phyloP scores from a whole-genome alignment of 2,113 vertebrate species.

The Australoheros scitulus region DNA sequence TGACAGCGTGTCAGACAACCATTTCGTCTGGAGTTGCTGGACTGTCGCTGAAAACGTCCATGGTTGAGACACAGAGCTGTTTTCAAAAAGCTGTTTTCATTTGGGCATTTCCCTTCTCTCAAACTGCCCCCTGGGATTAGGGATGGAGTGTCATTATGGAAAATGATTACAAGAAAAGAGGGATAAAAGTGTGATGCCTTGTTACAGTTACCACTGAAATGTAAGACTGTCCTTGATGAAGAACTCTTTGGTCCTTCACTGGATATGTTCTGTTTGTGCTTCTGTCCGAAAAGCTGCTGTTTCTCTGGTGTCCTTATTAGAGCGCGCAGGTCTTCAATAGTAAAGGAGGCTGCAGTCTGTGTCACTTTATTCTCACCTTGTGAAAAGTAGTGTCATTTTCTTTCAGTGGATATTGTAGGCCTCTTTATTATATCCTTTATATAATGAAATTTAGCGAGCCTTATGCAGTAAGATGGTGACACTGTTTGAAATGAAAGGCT shows the following conservation, averaged over 20 bases:
- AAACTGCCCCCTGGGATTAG: slow-evolving; percentile 11
- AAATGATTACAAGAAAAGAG: slow-evolving; percentile 39
- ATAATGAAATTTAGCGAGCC: slow-evolving; percentile 7
- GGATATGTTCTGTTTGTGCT: slow-evolving; percentile 16
- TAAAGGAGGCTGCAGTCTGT: slow-evolving; percentile 27
- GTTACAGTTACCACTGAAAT: slow-evolving; percentile 31
- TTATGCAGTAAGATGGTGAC: slow-evolving; percentile 5
- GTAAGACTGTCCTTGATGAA: slow-evolving; percentile 36
- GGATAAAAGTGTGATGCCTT: slow-evolving; percentile 12
- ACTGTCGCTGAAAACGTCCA: slow-evolving; percentile 3
- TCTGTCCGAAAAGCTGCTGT: slow-evolving; percentile 19
- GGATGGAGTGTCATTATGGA: slow-evolving; percentile 33
- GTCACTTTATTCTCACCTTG: slow-evolving; percentile 41
- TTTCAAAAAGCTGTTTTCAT: slow-evolving; percentile 33
- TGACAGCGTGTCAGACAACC: background rate
- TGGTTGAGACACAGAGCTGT: slow-evolving; percentile 1
- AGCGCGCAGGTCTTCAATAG: slow-evolving; percentile 17
- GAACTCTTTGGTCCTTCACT: slow-evolving; percentile 19
- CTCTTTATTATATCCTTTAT: background rate
- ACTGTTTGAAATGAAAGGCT: background rate
- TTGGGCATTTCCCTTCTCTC: slow-evolving; percentile 31
- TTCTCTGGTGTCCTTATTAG: slow-evolving; percentile 48
- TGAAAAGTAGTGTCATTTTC: slow-evolving; percentile 19
- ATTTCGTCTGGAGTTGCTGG: slow-evolving; percentile 17
- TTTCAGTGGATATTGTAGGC: background rate